Percentiles rank a stretch among this genome's conserved stretches.
These are phyloP conservation scores for Mylabris phalerata DNA, from an alignment of 1,140 invertebrate genomes.

Conservation along the genomic window DNA sequence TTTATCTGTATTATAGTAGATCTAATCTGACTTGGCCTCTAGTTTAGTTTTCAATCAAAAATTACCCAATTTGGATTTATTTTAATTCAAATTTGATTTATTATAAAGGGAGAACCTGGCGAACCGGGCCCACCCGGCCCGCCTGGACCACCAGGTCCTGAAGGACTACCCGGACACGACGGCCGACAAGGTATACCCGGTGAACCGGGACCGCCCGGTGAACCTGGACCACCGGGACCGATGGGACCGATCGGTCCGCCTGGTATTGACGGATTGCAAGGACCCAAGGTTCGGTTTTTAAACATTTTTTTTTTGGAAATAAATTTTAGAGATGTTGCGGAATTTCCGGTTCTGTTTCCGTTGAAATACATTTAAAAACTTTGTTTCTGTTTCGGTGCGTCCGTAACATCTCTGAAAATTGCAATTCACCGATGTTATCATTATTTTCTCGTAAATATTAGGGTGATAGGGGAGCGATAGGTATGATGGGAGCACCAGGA, in stretches of 20 bases:
- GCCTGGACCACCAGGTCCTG: conserved; percentile 66
- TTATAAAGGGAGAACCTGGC: conserved; percentile 74
- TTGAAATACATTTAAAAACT: no score
- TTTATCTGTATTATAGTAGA: not conserved
- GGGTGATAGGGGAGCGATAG: conserved; percentile 42
- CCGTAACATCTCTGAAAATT: no score
- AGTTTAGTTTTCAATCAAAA: no score
- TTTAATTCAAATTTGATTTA: no score
- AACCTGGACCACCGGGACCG: conserved; percentile 55
- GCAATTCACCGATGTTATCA: not conserved
- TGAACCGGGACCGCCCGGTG: conserved; percentile 61
- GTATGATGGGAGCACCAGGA: conserved; percentile 40
- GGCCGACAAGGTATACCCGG: conserved; percentile 69
- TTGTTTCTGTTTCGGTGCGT: no score
- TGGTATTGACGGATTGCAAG: conserved; percentile 56
- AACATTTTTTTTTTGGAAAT: not conserved
- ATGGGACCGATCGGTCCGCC: conserved; percentile 62
- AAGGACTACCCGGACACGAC: conserved; percentile 74
- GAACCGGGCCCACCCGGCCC: conserved; percentile 84
- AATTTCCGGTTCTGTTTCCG: no score
- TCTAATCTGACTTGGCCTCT: no score
- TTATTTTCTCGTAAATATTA: conserved; percentile 14
- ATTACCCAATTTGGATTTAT: no score
- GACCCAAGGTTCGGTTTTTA: conserved; percentile 59
- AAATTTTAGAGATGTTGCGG: not conserved